These are phyloP conservation scores for Orientallactaga sibirica DNA, from an alignment of 2,797 vertebrate genomes.

Conservation along the genomic window DNA sequence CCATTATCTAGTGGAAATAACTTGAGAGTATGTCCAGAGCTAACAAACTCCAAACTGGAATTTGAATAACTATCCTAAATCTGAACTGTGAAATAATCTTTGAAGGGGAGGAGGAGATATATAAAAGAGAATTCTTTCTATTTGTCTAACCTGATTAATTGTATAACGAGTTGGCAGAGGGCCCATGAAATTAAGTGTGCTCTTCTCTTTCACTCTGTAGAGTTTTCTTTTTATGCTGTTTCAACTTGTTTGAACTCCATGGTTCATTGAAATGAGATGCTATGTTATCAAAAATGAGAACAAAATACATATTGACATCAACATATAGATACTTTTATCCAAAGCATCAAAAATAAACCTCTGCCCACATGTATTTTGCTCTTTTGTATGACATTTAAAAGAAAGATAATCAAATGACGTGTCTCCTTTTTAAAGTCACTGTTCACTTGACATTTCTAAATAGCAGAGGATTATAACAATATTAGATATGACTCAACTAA, in stretches of 20 bases:
- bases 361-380: conserved; percentile 61
- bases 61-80: not conserved
- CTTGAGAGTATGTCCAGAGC: not conserved
- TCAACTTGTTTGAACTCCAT: conserved; percentile 36
- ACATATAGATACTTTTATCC: conserved; percentile 41
- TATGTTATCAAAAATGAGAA: conserved; percentile 46
- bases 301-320: conserved; percentile 57
- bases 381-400: conserved; percentile 72
- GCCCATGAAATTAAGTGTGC: not conserved
- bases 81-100: not conserved
- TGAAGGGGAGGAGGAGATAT: not conserved
- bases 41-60: not conserved
- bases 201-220: not conserved
- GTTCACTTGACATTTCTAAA: conserved; percentile 77
- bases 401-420: conserved; percentile 76
- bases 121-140: not conserved
- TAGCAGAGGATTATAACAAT: conserved; percentile 73
- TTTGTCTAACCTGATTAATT: not conserved
- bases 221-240: not conserved
- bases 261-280: conserved; percentile 23
- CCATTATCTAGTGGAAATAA: not conserved
- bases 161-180: not conserved
- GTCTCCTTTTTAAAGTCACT: conserved; percentile 55
- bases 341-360: conserved; percentile 50
- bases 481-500: conserved; percentile 71